Conservation (phyloP, 2,888 invertebrate genomes). For the Leptopilina drosophilae region DNA sequence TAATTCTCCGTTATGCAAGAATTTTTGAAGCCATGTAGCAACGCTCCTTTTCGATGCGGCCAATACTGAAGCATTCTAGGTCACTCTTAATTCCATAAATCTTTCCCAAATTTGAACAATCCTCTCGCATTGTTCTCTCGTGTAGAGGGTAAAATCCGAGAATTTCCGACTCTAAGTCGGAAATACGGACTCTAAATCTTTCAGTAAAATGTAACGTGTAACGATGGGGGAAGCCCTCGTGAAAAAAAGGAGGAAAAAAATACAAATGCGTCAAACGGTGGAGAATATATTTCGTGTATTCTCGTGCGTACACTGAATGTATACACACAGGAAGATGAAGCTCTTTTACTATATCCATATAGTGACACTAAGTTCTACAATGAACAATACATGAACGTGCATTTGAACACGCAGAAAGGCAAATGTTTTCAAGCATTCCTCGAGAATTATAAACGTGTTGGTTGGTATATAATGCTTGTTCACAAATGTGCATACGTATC, state of each 20-base stretch:
- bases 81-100: conserved; percentile 30
- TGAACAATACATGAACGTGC: conserved; percentile 36
- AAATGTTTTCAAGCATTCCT: conserved; percentile 40
- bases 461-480: conserved; percentile 21
- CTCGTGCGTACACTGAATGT: not conserved
- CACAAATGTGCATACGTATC: conserved; percentile 10
- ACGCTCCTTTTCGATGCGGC: not conserved
- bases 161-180: conserved; percentile 26
- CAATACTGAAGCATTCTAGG: conserved; percentile 3
- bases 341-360: conserved; percentile 2
- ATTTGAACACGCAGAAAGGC: conserved; percentile 25
- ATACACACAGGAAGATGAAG: not conserved
- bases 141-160: not conserved
- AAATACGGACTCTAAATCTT: conserved; percentile 29
- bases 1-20: not conserved
- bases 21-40: not conserved
- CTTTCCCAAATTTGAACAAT: conserved; percentile 28
- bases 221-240: not conserved
- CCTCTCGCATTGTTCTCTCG: not conserved
- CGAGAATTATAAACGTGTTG: conserved; percentile 20
- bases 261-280: conserved; percentile 12
- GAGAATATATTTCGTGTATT: not conserved
- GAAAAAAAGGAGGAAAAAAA: not conserved
- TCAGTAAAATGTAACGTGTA: conserved; percentile 4
- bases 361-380: conserved; percentile 39